phyloP scores from a whole-genome alignment of 2,113 vertebrate species.

The Perca fluviatilis region DNA sequence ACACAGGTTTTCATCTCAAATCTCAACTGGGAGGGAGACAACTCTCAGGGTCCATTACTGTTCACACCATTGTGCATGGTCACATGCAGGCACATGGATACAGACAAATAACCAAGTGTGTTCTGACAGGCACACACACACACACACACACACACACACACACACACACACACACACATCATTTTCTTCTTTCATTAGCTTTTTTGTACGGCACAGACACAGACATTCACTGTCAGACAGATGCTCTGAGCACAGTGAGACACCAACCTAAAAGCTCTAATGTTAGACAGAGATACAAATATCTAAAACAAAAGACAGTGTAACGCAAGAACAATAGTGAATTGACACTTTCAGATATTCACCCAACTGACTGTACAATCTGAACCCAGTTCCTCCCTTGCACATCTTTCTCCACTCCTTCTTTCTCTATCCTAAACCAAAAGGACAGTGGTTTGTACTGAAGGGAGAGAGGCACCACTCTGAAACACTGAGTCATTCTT shows the following conservation, averaged over 20 bases:
- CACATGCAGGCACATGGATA: slow-evolving; percentile 30
- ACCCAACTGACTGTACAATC: slow-evolving; percentile 44
- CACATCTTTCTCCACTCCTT: slow-evolving; percentile 47
- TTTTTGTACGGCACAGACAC: slow-evolving; percentile 17
- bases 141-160: slow-evolving; percentile 21
- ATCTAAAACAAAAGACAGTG: slow-evolving; percentile 35
- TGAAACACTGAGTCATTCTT: slow-evolving; percentile 79
- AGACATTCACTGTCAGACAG: slow-evolving; percentile 25
- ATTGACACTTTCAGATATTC: slow-evolving; percentile 68
- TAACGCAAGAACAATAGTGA: slow-evolving; percentile 59
- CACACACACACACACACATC: not conserved
- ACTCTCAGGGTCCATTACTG: slow-evolving; percentile 28
- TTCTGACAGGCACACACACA: slow-evolving; percentile 2
- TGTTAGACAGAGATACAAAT: slow-evolving; percentile 13
- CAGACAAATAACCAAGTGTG: slow-evolving; percentile 28
- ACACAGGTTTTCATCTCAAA: slow-evolving; percentile 22
- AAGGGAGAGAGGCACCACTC: slow-evolving; percentile 73
- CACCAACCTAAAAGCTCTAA: not conserved
- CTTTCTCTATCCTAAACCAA: slow-evolving; percentile 59
- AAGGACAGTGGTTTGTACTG: slow-evolving; percentile 69
- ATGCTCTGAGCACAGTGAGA: slow-evolving; percentile 27
- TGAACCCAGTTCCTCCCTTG: slow-evolving; percentile 53
- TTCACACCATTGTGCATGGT: slow-evolving; percentile 35
- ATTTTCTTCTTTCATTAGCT: slow-evolving; percentile 36
- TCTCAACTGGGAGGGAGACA: slow-evolving; percentile 7